These are phyloP conservation scores for Pomacea maculata DNA, from an alignment of 1,140 invertebrate species.

Conservation along the genomic window DNA sequence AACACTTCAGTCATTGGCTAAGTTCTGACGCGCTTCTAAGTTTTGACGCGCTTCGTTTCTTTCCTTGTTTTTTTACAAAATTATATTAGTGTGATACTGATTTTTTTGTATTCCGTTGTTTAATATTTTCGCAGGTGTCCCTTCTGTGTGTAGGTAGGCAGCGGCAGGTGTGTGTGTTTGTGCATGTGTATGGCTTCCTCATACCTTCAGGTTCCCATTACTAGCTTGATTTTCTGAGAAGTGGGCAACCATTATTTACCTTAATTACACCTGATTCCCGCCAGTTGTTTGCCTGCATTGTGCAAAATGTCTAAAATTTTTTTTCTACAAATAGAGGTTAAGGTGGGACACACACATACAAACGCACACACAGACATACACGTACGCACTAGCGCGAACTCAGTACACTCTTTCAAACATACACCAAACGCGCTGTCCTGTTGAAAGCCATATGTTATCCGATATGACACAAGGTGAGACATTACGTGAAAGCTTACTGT, in stretches of 20 bases:
- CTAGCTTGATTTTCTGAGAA: background rate
- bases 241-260: background rate
- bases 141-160: conserved; percentile 1
- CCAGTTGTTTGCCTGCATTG: background rate
- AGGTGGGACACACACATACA: background rate
- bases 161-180: background rate
- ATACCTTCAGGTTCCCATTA: background rate
- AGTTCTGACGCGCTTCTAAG: no score
- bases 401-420: background rate
- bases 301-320: background rate
- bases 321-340: background rate
- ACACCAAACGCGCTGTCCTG: background rate
- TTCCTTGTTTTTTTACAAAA: no score
- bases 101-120: no score
- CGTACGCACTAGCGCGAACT: background rate
- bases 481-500: background rate
- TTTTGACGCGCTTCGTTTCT: no score
- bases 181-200: background rate
- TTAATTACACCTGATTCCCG: background rate
- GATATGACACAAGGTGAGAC: background rate
- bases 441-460: background rate
- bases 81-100: no score
- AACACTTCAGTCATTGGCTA: no score
- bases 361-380: background rate
- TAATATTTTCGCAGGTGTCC: no score